Percentiles rank a stretch among this genome's conserved stretches.
Conservation (phyloP, 2,888 invertebrate genomes). For the Polia nebulosa region DNA sequence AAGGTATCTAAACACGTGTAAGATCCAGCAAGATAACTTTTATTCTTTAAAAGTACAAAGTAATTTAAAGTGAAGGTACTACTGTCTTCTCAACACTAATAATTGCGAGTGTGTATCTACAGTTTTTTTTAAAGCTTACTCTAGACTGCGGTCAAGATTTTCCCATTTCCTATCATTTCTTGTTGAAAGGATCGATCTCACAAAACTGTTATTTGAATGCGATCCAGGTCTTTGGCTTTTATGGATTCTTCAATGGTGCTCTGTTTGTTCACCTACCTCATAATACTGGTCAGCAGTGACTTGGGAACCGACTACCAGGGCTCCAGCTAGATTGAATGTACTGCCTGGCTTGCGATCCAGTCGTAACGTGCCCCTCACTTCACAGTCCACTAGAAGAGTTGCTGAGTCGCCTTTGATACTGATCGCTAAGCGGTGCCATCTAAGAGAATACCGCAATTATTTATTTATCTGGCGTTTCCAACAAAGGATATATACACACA, state of each 20-base stretch:
- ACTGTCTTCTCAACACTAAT: neutral
- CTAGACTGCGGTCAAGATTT: no score
- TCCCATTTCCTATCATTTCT: no score
- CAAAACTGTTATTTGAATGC: neutral
- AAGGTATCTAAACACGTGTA: neutral
- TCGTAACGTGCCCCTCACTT: conserved; percentile 91
- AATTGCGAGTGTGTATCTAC: no score
- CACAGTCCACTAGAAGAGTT: conserved; percentile 94
- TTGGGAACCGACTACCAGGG: conserved; percentile 94
- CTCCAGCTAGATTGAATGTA: conserved; percentile 93
- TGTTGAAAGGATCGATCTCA: no score
- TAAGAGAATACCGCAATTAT: conserved; percentile 67
- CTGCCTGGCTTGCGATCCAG: conserved; percentile 92
- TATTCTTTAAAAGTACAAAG: neutral
- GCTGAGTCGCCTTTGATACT: conserved; percentile 96
- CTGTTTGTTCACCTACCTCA: conserved; percentile 83
- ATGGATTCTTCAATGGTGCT: no score
- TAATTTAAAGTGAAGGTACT: neutral
- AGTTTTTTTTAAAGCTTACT: no score
- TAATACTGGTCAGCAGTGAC: conserved; percentile 93
- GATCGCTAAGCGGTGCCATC: conserved; percentile 96
- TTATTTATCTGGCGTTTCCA: no score
- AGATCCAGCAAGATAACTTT: neutral
- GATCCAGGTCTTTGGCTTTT: no score
- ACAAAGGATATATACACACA: no score